Conservation (phyloP, 1,140 invertebrate genomes). For the Manduca sexta region DNA sequence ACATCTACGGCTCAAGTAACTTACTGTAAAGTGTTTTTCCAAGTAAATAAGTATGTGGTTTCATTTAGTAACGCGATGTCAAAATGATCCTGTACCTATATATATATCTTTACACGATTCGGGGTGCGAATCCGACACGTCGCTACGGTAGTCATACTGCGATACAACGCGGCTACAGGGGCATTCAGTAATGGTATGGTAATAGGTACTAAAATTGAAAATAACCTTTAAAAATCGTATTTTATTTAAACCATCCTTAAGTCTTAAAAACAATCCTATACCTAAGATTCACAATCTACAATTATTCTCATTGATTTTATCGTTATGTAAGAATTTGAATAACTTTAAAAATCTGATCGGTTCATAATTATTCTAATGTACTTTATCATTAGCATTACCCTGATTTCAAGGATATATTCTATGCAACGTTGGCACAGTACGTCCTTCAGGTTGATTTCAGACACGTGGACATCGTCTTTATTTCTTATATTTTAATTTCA, state of each 20-base stretch:
- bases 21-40: too few relatives aligned
- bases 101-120: too few relatives aligned
- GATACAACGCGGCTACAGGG: too few relatives aligned
- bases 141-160: too few relatives aligned
- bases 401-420: slow-evolving; percentile 49
- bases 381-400: slow-evolving; percentile 33
- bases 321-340: slow-evolving; percentile 1
- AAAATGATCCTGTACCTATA: too few relatives aligned
- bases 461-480: too few relatives aligned
- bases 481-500: too few relatives aligned
- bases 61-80: too few relatives aligned
- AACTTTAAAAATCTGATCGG: neutral
- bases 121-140: too few relatives aligned
- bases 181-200: too few relatives aligned
- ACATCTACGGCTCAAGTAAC: too few relatives aligned
- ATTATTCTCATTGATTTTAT: neutral
- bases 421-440: slow-evolving; percentile 44
- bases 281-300: neutral
- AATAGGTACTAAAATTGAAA: slow-evolving; percentile 8
- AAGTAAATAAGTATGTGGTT: too few relatives aligned
- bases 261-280: slow-evolving; percentile 24
- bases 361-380: slow-evolving; percentile 19
- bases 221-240: slow-evolving; percentile 23
- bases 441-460: slow-evolving; percentile 1
- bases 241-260: slow-evolving; percentile 49